Base-by-base conservation (phyloP, 2,888 invertebrate genomes). In the Gymnoscelis rufifasciata region DNA sequence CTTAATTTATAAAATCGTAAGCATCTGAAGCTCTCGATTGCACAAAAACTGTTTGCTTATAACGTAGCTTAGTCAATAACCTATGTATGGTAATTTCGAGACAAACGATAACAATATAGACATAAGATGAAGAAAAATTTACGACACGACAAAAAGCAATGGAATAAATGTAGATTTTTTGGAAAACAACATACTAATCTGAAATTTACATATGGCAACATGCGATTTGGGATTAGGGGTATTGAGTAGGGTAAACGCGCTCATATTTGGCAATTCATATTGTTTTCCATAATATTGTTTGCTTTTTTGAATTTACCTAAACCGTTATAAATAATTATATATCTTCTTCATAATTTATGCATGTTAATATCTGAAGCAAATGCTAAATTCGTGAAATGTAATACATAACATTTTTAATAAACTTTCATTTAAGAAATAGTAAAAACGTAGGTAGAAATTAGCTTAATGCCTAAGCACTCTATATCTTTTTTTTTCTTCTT, bases 231-330 rank as follows among this genome's bases (percentile, higher is more conserved):
- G 29, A 41, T 33, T 24, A 29, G 3, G 28, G 11, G 40, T 31
- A 33, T 40, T 19, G 46, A 43, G 37, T 39, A 36, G 49, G 45
- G 43, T 49, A 31, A 53, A 49, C 31, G 42, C 23, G 30, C 47
- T 41, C 43, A 47, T 49, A 41, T 46, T 38, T 8, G 15, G 31
- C 14, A 13, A 7, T 31, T 33, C 30, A 30, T 5, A 33, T 33
- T 15, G 19, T 1, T 26, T 26, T 26, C 5, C 26, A n/a, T n/a
- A 26, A 26, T 7, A 26, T 26, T 26, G 2, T 26, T 26, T 8
- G 7, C 2, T 7, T 8, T n/a, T n/a, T n/a, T n/a, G n/a, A n/a
- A n/a, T n/a, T n/a, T n/a, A n/a, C n/a, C n/a, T n/a, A n/a, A n/a
- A n/a, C n/a, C n/a, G n/a, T n/a, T n/a, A n/a, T n/a, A n/a, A n/a